A percentile compares a stretch with the other conserved stretches of the same genome.
These are phyloP conservation scores for Orthonychiurus folsomi DNA, from an alignment of 2,888 invertebrate species.

Conservation along the genomic window DNA sequence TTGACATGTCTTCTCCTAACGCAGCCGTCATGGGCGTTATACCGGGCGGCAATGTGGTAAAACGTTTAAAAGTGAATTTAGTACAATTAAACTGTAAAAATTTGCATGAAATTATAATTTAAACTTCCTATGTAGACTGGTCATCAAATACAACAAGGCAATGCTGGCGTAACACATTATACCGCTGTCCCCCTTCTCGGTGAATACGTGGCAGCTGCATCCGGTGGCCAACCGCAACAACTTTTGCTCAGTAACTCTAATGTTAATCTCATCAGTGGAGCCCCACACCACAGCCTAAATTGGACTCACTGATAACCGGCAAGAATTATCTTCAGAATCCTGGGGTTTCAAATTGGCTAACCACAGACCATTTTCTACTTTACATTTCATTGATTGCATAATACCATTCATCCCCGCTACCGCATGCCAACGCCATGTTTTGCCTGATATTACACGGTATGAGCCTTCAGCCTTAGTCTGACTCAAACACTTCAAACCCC, in stretches of 20 bases:
- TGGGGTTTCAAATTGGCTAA: constrained; percentile 2
- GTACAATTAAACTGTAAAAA: neutral
- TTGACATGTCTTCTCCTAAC: constrained; percentile 31
- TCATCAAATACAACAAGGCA: constrained; percentile 21
- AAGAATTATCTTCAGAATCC: neutral
- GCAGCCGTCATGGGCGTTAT: constrained; percentile 30
- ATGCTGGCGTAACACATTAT: constrained; percentile 33
- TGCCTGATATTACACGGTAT: too few relatives aligned
- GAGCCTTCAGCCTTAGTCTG: too few relatives aligned
- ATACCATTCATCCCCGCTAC: too few relatives aligned
- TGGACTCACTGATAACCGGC: constrained; percentile 27
- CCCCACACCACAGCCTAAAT: constrained; percentile 28
- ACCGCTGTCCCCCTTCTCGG: constrained; percentile 32
- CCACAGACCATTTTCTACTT: neutral
- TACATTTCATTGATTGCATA: too few relatives aligned
- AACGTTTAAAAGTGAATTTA: neutral
- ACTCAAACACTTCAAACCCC: too few relatives aligned
- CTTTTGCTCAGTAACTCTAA: constrained; percentile 38
- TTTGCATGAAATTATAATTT: neutral
- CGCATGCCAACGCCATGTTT: too few relatives aligned
- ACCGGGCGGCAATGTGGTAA: constrained; percentile 20
- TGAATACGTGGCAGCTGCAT: constrained; percentile 32
- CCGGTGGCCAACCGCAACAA: constrained; percentile 27
- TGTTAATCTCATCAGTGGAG: constrained; percentile 25
- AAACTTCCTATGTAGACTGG: constrained; percentile 3